Conservation (phyloP, 2,888 invertebrate genomes). For the Ganaspis brasiliensis region DNA sequence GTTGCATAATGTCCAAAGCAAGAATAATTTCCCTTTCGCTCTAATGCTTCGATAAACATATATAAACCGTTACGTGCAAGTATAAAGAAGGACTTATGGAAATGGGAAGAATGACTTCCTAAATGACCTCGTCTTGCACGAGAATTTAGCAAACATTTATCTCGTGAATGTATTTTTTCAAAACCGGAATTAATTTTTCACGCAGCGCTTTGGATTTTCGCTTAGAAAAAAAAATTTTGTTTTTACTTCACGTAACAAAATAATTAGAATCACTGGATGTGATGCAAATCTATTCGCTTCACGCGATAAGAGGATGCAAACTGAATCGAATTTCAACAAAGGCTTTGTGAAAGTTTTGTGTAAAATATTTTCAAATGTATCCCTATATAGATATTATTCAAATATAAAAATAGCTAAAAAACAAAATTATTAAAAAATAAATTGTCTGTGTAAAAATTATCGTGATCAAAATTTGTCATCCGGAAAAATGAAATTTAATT, state of each 20-base stretch:
- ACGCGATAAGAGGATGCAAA: slow-evolving; percentile 12
- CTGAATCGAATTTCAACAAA: not conserved
- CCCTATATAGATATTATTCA: no score
- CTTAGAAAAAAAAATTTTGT: no score
- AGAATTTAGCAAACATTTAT: slow-evolving; percentile 4
- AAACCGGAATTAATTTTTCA: slow-evolving; percentile 26
- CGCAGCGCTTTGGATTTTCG: not conserved
- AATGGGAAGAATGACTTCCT: slow-evolving; percentile 26
- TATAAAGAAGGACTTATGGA: slow-evolving; percentile 16
- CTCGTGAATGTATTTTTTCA: slow-evolving; percentile 7
- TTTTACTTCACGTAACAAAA: not conserved
- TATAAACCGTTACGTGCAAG: slow-evolving; percentile 32
- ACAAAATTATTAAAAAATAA: no score
- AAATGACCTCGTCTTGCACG: slow-evolving; percentile 1
- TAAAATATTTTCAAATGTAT: not conserved
- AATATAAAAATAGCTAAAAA: not conserved
- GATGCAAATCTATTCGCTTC: slow-evolving; percentile 22
- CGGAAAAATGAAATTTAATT: no score
- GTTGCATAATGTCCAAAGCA: slow-evolving; percentile 19
- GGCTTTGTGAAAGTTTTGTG: not conserved
- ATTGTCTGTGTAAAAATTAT: no score
- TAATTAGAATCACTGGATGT: slow-evolving; percentile 13
- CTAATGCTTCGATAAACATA: not conserved
- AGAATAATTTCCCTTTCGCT: slow-evolving; percentile 31
- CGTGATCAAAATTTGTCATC: no score